Evolutionary conservation across 2,888 invertebrate genomes (phyloP).

Genomic region (Callyntrura guangdongensis): DNA sequence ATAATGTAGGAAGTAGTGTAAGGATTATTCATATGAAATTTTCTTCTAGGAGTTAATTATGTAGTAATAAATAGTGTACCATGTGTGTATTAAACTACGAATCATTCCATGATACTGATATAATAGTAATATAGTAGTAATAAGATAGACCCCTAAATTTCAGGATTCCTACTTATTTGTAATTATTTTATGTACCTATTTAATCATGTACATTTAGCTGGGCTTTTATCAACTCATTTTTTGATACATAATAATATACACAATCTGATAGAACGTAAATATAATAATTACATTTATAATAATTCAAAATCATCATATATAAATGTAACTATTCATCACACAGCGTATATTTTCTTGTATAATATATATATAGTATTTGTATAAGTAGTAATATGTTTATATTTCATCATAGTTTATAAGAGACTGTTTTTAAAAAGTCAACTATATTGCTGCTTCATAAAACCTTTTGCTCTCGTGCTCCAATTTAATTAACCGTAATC

Average conservation of each 20-base stretch:
- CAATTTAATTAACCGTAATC: constrained; percentile 15
- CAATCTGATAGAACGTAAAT: constrained; percentile 66
- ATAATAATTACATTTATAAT: constrained; percentile 59
- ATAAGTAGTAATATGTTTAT: constrained; percentile 42
- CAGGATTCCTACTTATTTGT: constrained; percentile 56
- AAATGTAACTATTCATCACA: constrained; percentile 77
- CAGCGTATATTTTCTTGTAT: constrained; percentile 70
- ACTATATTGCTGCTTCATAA: constrained; percentile 75
- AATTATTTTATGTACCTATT: constrained; percentile 4
- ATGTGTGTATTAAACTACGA: constrained; percentile 65
- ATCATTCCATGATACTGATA: constrained; percentile 69
- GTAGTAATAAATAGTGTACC: constrained; percentile 65
- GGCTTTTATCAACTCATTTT: constrained; percentile 60
- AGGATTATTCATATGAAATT: constrained; percentile 72
- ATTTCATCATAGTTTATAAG: constrained; percentile 39
- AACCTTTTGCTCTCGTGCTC: constrained; percentile 61
- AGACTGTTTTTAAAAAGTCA: constrained; percentile 72
- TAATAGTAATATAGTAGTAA: constrained; percentile 35
- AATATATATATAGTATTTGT: constrained; percentile 43
- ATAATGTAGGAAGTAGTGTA: constrained; percentile 49
- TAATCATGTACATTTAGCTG: constrained; percentile 36
- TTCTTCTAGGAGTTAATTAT: constrained; percentile 61
- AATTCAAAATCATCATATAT: constrained; percentile 47
- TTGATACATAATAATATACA: constrained; percentile 61
- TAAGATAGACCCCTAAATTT: constrained; percentile 36